Conservation (phyloP, 2,797 vertebrate genomes). For the Hafferia zeledoni region DNA sequence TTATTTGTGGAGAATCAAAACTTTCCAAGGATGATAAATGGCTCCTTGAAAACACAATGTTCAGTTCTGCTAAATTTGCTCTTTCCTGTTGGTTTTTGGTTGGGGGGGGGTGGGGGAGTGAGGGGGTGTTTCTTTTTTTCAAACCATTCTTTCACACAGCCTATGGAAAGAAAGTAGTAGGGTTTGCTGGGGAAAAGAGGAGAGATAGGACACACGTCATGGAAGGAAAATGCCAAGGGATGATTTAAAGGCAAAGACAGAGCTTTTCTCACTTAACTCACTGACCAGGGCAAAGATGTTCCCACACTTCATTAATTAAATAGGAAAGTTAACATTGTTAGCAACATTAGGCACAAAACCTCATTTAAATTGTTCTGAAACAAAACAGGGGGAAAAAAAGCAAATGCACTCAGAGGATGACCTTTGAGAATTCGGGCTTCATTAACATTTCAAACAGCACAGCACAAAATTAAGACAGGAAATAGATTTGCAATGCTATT, state of each 20-base stretch:
- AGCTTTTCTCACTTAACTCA: slow-evolving; percentile 33
- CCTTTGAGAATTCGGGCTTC: slow-evolving; percentile 79
- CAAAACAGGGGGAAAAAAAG: slow-evolving; percentile 50
- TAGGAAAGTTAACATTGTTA: slow-evolving; percentile 58
- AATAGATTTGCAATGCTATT: slow-evolving; percentile 38
- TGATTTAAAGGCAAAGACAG: slow-evolving; percentile 1
- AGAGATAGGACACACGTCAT: neutral
- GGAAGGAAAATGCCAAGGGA: neutral
- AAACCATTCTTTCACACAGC: slow-evolving; percentile 52
- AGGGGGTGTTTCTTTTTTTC: neutral
- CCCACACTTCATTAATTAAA: slow-evolving; percentile 66
- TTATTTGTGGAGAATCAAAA: slow-evolving; percentile 74
- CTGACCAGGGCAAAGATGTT: slow-evolving; percentile 56
- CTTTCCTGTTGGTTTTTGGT: slow-evolving; percentile 24
- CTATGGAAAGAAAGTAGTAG: neutral
- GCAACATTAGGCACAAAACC: slow-evolving; percentile 68
- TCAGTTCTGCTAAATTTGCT: slow-evolving; percentile 72
- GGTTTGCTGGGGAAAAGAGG: neutral
- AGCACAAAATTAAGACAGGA: slow-evolving; percentile 72
- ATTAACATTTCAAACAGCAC: slow-evolving; percentile 76
- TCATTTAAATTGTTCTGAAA: slow-evolving; percentile 74
- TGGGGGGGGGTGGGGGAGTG: too few relatives aligned
- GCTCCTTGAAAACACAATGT: slow-evolving; percentile 62
- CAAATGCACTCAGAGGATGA: slow-evolving; percentile 71
- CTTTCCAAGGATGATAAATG: slow-evolving; percentile 78